phyloP scores from a whole-genome alignment of 2,888 invertebrate species.

The Protophormia terraenovae region DNA sequence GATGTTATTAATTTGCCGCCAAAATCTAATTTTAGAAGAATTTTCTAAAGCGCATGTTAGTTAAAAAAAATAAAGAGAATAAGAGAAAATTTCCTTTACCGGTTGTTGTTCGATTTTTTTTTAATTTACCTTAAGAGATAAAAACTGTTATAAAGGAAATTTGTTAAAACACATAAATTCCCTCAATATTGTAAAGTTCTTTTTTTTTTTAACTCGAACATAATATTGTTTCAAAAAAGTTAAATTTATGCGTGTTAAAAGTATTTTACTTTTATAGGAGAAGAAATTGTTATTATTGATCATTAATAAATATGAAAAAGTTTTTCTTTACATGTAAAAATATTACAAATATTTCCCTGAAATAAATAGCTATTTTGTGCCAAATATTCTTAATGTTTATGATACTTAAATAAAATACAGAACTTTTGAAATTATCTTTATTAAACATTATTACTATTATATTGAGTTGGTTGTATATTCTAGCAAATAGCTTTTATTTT shows the following conservation, averaged over 20 bases:
- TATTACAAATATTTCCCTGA: no score
- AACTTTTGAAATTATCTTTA: background rate
- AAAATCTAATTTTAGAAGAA: background rate
- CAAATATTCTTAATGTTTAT: background rate
- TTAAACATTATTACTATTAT: background rate
- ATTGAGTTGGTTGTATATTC: no score
- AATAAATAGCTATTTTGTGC: no score
- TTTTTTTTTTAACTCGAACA: background rate
- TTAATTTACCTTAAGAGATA: background rate
- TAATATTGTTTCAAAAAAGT: background rate
- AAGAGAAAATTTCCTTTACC: slow-evolving; percentile 18
- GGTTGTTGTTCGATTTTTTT: no score
- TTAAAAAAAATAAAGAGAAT: no score
- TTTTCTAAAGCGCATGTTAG: slow-evolving; percentile 35
- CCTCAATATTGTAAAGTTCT: background rate
- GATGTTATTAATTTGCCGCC: slow-evolving; percentile 41
- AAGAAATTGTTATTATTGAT: background rate
- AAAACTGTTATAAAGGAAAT: slow-evolving; percentile 44
- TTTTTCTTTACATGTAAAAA: background rate
- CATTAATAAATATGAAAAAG: background rate
- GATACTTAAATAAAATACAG: background rate
- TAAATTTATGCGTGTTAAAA: background rate
- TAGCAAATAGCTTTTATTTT: no score
- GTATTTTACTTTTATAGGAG: background rate
- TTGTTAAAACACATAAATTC: background rate